Evolutionary conservation across 2,113 vertebrate species (phyloP).

Genomic region (Psittacara wagleri): DNA sequence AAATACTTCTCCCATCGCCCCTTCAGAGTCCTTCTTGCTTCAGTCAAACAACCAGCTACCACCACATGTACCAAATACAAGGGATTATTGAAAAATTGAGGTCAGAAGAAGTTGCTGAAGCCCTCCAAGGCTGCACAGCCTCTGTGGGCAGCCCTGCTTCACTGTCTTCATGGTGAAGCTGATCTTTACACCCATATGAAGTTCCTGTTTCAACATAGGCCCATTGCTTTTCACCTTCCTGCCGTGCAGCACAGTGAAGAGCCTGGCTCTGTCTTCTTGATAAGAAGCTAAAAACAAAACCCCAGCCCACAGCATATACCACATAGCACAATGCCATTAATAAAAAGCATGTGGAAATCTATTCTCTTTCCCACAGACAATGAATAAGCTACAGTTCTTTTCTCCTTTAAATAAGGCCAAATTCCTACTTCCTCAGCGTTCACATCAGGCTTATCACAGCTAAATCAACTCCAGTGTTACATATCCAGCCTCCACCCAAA

Average conservation of each 20-base stretch:
- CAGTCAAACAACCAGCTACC: not conserved
- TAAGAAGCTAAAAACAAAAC: not conserved
- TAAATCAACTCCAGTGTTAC: not conserved
- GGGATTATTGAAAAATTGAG: not conserved
- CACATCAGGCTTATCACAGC: not conserved
- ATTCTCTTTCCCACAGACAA: not conserved
- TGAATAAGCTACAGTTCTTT: not conserved
- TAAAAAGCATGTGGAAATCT: not conserved
- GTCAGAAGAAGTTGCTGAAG: not conserved
- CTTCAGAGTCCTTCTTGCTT: not conserved
- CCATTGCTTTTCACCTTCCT: not conserved
- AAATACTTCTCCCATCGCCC: not conserved
- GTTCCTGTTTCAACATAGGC: not conserved
- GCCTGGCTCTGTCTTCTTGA: not conserved
- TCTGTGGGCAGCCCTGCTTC: not conserved
- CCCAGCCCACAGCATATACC: not conserved
- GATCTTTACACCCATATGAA: not conserved
- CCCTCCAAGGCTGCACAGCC: not conserved
- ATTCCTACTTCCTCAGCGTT: not conserved
- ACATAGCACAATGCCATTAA: not conserved
- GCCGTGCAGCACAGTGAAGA: accelerated
- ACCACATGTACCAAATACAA: accelerated
- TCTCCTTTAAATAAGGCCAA: not conserved
- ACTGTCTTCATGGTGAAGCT: accelerated
- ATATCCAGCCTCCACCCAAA: not conserved